Percentiles rank a stretch among this genome's conserved stretches.
Evolutionary conservation across 2,888 invertebrate genomes (phyloP).

Genomic region (Leucozona laternaria): DNA sequence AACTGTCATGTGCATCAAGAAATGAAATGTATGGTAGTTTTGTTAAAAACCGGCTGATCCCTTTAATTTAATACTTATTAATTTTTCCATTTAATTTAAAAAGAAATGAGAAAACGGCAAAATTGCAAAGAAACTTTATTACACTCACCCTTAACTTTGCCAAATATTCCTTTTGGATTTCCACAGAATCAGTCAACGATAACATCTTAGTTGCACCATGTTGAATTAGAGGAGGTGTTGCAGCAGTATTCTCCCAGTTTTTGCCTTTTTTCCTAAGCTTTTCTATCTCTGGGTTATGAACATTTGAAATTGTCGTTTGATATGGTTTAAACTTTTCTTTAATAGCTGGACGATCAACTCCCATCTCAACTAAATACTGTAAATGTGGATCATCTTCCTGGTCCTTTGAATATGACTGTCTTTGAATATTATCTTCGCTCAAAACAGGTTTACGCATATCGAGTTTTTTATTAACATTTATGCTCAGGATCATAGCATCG

Average conservation of each 20-base stretch:
- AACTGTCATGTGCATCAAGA: too few relatives aligned
- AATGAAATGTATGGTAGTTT: too few relatives aligned
- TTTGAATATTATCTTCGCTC: not conserved
- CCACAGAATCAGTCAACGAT: conserved; percentile 81
- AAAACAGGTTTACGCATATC: conserved; percentile 68
- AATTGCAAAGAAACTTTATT: too few relatives aligned
- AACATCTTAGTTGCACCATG: conserved; percentile 80
- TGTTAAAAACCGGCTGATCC: too few relatives aligned
- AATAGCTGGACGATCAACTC: conserved; percentile 41
- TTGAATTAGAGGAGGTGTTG: conserved; percentile 82
- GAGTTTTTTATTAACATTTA: conserved; percentile 77
- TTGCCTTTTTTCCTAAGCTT: conserved; percentile 80
- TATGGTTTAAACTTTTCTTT: conserved; percentile 82
- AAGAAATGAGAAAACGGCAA: too few relatives aligned
- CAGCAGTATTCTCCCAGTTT: conserved; percentile 83
- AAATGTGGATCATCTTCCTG: conserved; percentile 80
- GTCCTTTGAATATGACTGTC: not conserved
- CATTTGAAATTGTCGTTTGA: conserved; percentile 81
- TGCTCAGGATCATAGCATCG: conserved; percentile 77
- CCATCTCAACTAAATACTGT: conserved; percentile 80
- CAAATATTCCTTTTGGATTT: conserved; percentile 80
- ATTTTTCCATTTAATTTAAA: too few relatives aligned
- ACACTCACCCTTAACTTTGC: conserved; percentile 79
- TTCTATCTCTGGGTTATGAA: conserved; percentile 82
- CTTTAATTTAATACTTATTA: too few relatives aligned